A percentile compares a stretch with the other conserved stretches of the same genome.
Conservation (phyloP, 2,888 invertebrate species). For the Lochmaea crataegi region DNA sequence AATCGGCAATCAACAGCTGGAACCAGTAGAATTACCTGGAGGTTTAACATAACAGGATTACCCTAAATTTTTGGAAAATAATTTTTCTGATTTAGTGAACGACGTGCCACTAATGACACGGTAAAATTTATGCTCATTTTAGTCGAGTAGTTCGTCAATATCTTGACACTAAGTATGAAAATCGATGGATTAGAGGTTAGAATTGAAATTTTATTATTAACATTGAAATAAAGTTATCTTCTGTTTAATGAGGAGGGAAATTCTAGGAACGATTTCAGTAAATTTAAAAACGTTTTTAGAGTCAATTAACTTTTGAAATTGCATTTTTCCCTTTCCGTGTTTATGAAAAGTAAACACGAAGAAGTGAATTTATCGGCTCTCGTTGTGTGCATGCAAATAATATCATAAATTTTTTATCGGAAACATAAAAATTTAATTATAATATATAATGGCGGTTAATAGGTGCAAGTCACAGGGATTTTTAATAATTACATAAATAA, state of each 20-base stretch:
- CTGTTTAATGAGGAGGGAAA: not conserved
- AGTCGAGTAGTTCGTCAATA: too few species aligned
- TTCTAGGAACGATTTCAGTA: not conserved
- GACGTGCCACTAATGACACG: too few species aligned
- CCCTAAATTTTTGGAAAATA: too few species aligned
- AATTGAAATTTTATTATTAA: too few species aligned
- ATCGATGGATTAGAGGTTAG: too few species aligned
- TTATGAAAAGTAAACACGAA: conserved; percentile 3
- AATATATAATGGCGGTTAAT: conserved; percentile 39
- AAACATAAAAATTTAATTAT: conserved; percentile 38
- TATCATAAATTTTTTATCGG: conserved; percentile 1
- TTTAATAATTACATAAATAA: conserved; percentile 40
- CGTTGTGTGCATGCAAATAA: conserved; percentile 14
- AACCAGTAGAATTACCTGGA: too few species aligned
- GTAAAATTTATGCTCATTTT: too few species aligned
- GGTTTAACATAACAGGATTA: too few species aligned
- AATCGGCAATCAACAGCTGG: too few species aligned
- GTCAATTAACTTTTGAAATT: conserved; percentile 11
- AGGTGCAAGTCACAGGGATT: conserved; percentile 38
- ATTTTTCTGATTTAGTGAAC: too few species aligned
- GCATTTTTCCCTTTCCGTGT: conserved; percentile 7
- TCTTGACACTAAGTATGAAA: too few species aligned
- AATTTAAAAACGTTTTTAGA: not conserved
- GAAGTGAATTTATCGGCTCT: not conserved
- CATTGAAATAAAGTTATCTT: too few species aligned